Conservation (phyloP, 2,797 vertebrate genomes). For the Anabacerthia variegaticeps region DNA sequence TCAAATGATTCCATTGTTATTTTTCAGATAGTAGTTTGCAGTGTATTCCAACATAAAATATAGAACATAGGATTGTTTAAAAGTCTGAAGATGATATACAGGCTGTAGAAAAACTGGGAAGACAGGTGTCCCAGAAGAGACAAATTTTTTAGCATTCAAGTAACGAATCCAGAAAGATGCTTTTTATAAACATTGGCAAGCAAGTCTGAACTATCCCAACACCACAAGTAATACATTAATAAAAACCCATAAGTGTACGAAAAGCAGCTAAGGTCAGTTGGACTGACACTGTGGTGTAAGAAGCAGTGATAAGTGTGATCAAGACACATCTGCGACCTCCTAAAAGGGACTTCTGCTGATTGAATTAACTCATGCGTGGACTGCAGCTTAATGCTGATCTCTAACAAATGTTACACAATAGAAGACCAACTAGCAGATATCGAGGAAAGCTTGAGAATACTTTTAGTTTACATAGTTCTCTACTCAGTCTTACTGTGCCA, state of each 20-base stretch:
- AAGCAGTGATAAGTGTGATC: not conserved
- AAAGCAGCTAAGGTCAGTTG: not conserved
- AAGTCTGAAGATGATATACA: not conserved
- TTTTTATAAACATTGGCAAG: not conserved
- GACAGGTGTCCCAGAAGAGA: not conserved
- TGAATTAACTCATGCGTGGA: not conserved
- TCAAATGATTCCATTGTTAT: not conserved
- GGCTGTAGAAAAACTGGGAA: not conserved
- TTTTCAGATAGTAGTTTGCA: not conserved
- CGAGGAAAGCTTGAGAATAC: not conserved
- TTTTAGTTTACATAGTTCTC: not conserved
- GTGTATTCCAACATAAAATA: not conserved
- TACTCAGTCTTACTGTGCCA: not conserved
- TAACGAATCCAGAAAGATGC: not conserved
- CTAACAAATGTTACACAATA: not conserved
- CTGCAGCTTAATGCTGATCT: not conserved
- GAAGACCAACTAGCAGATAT: not conserved
- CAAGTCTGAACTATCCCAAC: not conserved
- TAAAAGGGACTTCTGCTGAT: not conserved
- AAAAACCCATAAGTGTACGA: not conserved
- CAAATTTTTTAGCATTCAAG: not conserved
- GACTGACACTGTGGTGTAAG: not conserved
- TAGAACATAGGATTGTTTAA: not conserved
- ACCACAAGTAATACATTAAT: not conserved
- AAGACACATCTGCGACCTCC: not conserved